Evolutionary conservation across 2,797 vertebrate genomes (phyloP).

Genomic region (Macroramphosus scolopax): DNA sequence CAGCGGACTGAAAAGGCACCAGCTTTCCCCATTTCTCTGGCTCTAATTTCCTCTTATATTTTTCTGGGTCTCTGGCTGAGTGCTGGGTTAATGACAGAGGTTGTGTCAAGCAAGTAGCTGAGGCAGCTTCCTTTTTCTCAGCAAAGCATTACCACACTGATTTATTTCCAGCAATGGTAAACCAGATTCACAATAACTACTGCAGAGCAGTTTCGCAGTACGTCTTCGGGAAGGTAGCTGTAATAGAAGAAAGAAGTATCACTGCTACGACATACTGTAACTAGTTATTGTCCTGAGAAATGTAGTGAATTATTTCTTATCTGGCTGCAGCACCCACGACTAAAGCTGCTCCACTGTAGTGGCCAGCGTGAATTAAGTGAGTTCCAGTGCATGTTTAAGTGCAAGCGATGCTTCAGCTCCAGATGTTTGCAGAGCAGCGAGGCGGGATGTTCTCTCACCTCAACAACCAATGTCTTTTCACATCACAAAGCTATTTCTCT

Average conservation of each 20-base stretch:
- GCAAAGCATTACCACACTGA: constrained; percentile 39
- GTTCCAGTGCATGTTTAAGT: constrained; percentile 25
- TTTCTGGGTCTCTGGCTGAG: constrained; percentile 54
- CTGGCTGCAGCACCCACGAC: constrained; percentile 22
- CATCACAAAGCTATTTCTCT: constrained; percentile 64
- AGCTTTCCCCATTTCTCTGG: constrained; percentile 58
- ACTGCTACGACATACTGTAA: neutral
- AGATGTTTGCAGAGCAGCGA: constrained; percentile 28
- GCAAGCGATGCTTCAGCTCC: constrained; percentile 13
- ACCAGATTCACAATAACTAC: constrained; percentile 1
- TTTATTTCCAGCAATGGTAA: constrained; percentile 14
- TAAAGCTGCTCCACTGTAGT: constrained; percentile 1
- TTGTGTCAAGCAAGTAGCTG: constrained; percentile 49
- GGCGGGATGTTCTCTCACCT: constrained; percentile 53
- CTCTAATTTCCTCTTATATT: constrained; percentile 63
- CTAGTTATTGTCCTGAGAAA: constrained; percentile 5
- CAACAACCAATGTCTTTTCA: constrained; percentile 58
- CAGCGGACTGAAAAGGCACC: constrained; percentile 62
- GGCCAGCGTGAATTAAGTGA: constrained; percentile 15
- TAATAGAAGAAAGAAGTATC: constrained; percentile 19
- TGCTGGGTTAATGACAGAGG: constrained; percentile 58
- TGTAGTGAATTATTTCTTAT: no score
- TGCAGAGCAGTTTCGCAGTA: neutral
- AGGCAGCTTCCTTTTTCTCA: constrained; percentile 48
- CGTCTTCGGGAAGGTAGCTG: constrained; percentile 13